phyloP scores from a whole-genome alignment of 2,113 vertebrate genomes.

The Cisticola juncidis region DNA sequence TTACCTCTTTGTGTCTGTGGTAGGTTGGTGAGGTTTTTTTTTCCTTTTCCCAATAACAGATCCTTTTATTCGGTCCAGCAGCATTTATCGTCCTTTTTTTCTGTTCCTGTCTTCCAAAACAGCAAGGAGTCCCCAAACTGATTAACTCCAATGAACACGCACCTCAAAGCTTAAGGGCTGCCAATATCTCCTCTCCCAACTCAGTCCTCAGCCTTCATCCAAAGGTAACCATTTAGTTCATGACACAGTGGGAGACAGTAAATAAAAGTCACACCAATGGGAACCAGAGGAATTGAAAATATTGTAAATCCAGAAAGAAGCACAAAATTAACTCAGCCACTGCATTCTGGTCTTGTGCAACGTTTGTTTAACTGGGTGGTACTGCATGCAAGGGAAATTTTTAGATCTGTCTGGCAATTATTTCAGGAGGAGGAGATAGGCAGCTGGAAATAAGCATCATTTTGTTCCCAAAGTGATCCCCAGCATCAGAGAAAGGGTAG shows the following conservation, averaged over 20 bases:
- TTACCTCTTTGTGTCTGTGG: constrained; percentile 45
- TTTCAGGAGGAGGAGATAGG: background rate
- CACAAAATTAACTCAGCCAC: background rate
- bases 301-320: background rate
- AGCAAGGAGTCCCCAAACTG: background rate
- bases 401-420: background rate
- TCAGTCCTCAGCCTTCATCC: background rate
- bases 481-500: background rate
- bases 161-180: background rate
- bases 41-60: background rate
- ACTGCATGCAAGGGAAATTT: background rate
- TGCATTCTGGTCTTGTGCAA: background rate
- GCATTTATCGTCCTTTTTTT: background rate
- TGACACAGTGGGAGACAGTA: background rate
- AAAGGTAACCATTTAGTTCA: background rate
- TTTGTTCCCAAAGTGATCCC: background rate
- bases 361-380: background rate
- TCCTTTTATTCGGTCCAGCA: constrained; percentile 16
- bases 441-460: background rate
- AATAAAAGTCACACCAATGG: background rate
- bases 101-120: background rate
- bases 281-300: background rate
- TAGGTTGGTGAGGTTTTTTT: background rate
- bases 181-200: background rate
- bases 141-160: background rate